Conservation (phyloP, 2,797 vertebrate genomes). For the Galago senegalensis region DNA sequence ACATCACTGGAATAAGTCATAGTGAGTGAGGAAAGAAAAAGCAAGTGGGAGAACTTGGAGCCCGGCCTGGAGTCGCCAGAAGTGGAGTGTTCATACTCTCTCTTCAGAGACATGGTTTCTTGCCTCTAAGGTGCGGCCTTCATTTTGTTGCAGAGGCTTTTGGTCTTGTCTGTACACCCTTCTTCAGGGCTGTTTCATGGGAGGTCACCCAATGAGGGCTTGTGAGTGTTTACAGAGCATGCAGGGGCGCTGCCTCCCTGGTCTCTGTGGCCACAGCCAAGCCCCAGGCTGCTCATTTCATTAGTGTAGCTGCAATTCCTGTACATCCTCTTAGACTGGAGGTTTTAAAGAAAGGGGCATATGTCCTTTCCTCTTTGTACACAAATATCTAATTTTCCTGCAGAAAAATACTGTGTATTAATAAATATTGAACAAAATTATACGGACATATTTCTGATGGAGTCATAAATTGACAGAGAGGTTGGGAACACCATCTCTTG, state of each 20-base stretch:
- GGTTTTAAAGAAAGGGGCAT: not conserved
- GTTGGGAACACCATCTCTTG: accelerated
- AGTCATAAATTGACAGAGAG: not conserved
- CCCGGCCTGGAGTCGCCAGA: not conserved
- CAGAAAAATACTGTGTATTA: not conserved
- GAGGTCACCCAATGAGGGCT: accelerated
- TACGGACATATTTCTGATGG: accelerated
- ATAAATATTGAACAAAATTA: too few species aligned
- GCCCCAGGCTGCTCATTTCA: accelerated
- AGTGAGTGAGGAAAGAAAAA: not conserved
- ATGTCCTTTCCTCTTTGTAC: not conserved
- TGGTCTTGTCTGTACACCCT: too few species aligned
- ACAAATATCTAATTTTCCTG: not conserved
- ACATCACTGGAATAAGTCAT: not conserved
- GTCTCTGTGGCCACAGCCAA: accelerated
- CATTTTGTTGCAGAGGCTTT: too few species aligned
- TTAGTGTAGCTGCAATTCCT: too few species aligned
- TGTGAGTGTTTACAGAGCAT: accelerated
- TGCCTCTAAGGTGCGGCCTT: accelerated
- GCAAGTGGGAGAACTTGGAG: not conserved
- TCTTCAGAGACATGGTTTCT: not conserved
- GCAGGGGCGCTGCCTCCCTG: not conserved
- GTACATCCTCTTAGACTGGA: not conserved
- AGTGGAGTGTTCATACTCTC: not conserved
- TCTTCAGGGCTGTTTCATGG: not conserved